These are phyloP conservation scores for Acanthopleura granulata DNA, from an alignment of 2,888 invertebrate genomes.

Conservation along the genomic window DNA sequence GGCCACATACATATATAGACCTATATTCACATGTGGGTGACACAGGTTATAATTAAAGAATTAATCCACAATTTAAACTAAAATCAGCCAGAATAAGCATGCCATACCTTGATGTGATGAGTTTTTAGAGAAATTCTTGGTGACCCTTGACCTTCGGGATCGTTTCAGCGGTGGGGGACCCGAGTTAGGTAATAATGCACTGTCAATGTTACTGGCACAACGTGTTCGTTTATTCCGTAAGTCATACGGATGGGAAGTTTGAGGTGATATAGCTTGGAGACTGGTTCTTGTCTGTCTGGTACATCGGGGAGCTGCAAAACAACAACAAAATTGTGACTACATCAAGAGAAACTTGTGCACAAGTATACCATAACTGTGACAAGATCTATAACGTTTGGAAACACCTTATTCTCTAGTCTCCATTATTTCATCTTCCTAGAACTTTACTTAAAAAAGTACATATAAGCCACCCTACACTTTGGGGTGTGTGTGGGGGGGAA, in stretches of 20 bases:
- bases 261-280: conserved; percentile 1
- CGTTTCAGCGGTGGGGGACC: neutral
- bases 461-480: too few relatives aligned
- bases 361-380: too few relatives aligned
- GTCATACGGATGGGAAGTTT: neutral
- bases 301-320: neutral
- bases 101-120: neutral
- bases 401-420: too few relatives aligned
- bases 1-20: too few relatives aligned
- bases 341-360: too few relatives aligned
- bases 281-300: conserved; percentile 10
- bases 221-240: neutral
- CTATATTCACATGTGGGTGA: too few relatives aligned
- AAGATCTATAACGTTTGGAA: too few relatives aligned
- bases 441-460: too few relatives aligned
- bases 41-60: neutral
- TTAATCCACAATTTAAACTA: too few relatives aligned
- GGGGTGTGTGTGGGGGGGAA: too few relatives aligned
- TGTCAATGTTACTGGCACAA: neutral
- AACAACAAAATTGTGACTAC: too few relatives aligned
- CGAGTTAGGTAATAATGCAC: neutral
- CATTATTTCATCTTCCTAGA: too few relatives aligned
- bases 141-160: neutral
- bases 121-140: neutral
- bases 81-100: neutral